phyloP scores from a whole-genome alignment of 2,888 invertebrate species.

The Andrena trimmerana region DNA sequence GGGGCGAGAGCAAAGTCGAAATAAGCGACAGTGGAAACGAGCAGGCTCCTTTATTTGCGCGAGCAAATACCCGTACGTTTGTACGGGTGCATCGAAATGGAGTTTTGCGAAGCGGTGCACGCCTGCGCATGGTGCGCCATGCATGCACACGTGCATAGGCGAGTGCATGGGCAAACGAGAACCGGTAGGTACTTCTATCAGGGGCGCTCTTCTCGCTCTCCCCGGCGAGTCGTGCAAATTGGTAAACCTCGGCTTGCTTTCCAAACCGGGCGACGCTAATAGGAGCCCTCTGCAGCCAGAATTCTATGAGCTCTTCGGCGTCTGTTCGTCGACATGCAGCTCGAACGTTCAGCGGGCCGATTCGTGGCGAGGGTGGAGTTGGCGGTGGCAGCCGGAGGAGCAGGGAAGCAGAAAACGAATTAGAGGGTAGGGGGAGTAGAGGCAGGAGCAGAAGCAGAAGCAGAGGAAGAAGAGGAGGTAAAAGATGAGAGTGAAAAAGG shows the following conservation, averaged over 20 bases:
- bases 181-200: neutral
- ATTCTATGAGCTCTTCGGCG: neutral
- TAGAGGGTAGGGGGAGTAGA: constrained; percentile 1
- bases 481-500: neutral
- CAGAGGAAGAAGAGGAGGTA: constrained; percentile 21
- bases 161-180: constrained; percentile 58
- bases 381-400: neutral
- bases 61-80: constrained; percentile 17
- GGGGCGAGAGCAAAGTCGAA: constrained; percentile 15
- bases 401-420: constrained; percentile 3
- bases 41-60: constrained; percentile 35
- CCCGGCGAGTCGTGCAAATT: constrained; percentile 11
- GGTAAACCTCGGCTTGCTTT: neutral
- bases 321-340: neutral
- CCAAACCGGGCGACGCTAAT: neutral
- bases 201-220: neutral
- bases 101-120: constrained; percentile 36
- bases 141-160: constrained; percentile 68
- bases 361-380: neutral
- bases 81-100: neutral
- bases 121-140: constrained; percentile 74
- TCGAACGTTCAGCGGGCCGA: too few species aligned
- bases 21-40: constrained; percentile 40
- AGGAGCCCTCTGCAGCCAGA: neutral
- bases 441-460: constrained; percentile 6